Evolutionary conservation across 2,113 vertebrate genomes (phyloP).

Genomic region (Tapirus terrestris): DNA sequence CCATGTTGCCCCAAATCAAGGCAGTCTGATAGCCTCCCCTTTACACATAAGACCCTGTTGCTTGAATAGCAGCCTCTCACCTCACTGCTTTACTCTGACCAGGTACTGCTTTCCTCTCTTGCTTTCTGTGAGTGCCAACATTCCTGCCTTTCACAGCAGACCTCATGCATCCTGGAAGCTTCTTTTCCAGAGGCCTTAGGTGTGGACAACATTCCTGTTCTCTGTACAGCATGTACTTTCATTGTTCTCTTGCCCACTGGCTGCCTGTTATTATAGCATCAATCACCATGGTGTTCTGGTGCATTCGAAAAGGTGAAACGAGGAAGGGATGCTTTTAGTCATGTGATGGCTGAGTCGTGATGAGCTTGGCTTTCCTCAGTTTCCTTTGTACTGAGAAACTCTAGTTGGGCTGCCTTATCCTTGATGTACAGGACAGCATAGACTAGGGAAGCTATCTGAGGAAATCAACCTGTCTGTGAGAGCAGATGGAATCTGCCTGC

Average conservation of each 20-base stretch:
- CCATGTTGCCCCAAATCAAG: neutral
- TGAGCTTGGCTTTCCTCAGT: constrained; percentile 1
- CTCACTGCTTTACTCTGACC: neutral
- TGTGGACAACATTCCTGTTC: neutral
- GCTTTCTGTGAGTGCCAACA: neutral
- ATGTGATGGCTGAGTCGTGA: neutral
- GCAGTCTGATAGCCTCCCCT: neutral
- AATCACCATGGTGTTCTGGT: neutral
- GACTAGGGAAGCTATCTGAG: neutral
- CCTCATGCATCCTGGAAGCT: neutral
- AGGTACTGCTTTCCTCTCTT: neutral
- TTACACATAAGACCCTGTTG: neutral
- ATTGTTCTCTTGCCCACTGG: neutral
- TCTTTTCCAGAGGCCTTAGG: neutral
- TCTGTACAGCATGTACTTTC: neutral
- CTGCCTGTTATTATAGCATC: neutral
- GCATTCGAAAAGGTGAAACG: constrained; percentile 11
- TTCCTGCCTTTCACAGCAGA: neutral
- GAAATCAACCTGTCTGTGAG: neutral
- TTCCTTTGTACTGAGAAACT: neutral
- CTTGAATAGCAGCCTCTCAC: neutral
- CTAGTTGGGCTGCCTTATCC: neutral
- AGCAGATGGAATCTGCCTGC: neutral
- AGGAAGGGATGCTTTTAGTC: constrained; percentile 6
- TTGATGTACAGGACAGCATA: neutral